These are phyloP conservation scores for Ischnus inquisitorius DNA, from an alignment of 2,888 invertebrate genomes.

Conservation along the genomic window DNA sequence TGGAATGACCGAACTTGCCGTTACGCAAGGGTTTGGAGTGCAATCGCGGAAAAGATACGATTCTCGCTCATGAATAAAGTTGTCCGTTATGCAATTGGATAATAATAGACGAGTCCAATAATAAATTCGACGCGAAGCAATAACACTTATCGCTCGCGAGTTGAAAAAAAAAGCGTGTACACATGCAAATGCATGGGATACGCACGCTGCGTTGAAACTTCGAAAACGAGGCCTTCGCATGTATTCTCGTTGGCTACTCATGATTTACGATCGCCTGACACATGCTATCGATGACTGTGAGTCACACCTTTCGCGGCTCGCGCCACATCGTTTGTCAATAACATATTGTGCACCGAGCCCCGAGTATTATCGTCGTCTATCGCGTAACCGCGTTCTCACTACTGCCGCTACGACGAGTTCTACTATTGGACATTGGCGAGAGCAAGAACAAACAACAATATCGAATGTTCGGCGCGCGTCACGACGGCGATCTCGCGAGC, in stretches of 20 bases:
- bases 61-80: background rate
- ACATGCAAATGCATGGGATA: background rate
- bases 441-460: background rate
- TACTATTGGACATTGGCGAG: background rate
- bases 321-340: constrained; percentile 31
- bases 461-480: background rate
- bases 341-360: constrained; percentile 25
- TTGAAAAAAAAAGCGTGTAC: background rate
- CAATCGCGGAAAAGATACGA: too few species aligned
- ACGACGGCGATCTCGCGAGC: constrained; percentile 1
- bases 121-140: background rate
- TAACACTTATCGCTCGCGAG: background rate
- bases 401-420: background rate
- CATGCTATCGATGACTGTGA: constrained; percentile 24
- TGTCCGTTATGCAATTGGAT: background rate
- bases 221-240: background rate
- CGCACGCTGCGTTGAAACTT: background rate
- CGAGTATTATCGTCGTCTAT: background rate
- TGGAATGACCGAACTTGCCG: too few species aligned
- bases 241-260: constrained; percentile 3
- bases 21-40: too few species aligned
- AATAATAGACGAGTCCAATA: background rate
- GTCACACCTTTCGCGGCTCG: constrained; percentile 32
- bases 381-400: constrained; percentile 1
- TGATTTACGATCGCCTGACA: constrained; percentile 38